Percentiles rank a stretch among this genome's conserved stretches.
These are phyloP conservation scores for Siniperca knerii DNA, from an alignment of 2,113 vertebrate species.

Conservation along the genomic window DNA sequence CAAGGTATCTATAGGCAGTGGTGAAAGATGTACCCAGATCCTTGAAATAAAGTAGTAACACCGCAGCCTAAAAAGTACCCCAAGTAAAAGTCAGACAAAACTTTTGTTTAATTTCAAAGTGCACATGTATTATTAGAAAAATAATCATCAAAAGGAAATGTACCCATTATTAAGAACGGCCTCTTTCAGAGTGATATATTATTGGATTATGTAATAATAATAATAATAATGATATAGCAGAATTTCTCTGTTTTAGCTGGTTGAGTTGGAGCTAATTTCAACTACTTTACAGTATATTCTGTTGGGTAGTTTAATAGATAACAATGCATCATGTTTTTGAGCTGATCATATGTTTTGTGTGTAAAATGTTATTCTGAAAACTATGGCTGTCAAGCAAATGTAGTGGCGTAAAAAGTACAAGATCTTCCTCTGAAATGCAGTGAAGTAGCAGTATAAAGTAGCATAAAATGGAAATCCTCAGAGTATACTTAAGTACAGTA, in stretches of 20 bases:
- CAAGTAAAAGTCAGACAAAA: neutral
- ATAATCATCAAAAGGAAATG: neutral
- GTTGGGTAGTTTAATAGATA: neutral
- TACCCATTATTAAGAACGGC: neutral
- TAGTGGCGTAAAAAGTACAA: neutral
- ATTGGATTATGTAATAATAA: neutral
- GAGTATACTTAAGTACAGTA: neutral
- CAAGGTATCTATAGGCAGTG: neutral
- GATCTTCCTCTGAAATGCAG: neutral
- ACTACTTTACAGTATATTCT: too few species aligned
- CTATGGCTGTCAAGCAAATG: neutral
- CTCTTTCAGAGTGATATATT: neutral
- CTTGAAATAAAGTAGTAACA: neutral
- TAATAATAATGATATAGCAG: too few species aligned
- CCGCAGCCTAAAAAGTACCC: neutral
- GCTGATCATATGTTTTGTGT: too few species aligned
- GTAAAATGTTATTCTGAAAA: neutral
- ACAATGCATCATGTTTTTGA: neutral
- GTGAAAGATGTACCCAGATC: neutral
- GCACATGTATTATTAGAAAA: neutral
- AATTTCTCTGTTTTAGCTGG: too few species aligned
- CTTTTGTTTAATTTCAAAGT: neutral
- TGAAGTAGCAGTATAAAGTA: neutral
- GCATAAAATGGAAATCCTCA: neutral
- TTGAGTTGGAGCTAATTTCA: neutral